Evolutionary conservation across 1,140 invertebrate species (phyloP), one percentile per base, ranked within the genome.

Genomic region (Pectinophora gossypiella): DNA sequence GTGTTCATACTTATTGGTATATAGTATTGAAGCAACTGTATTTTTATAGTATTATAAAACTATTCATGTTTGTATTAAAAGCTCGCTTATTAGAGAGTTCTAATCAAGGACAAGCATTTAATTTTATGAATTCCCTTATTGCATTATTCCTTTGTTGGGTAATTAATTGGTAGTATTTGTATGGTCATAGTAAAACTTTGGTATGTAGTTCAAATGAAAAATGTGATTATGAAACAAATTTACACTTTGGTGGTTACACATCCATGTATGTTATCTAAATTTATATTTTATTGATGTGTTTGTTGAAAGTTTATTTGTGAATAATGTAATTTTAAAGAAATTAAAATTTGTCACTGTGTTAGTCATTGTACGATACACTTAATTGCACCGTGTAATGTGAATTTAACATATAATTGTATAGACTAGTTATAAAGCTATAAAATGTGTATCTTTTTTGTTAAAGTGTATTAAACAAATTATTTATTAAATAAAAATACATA

Each of bases 121-220:
- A 40, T 40, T 36, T 51, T 51, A 44, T 47, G 13, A 40, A 47
- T 47, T 56, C 43, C 43, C 15, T 51, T 46, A 47, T 48, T 44
- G 45, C 36, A 48, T 48, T 54, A 54, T 54, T 49, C 47, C 47
- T 35, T 48, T 54, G 38, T 38, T 50, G n/a, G n/a, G n/a, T n/a
- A n/a, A n/a, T n/a, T n/a, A n/a, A n/a, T n/a, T n/a, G n/a, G n/a
- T n/a, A n/a, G n/a, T n/a, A n/a, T n/a, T n/a, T n/a, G n/a, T n/a
- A n/a, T n/a, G n/a, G n/a, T n/a, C n/a, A n/a, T n/a, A n/a, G n/a
- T n/a, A n/a, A n/a, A n/a, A n/a, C n/a, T n/a, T n/a, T n/a, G n/a
- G n/a, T n/a, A n/a, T n/a, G n/a, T n/a, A n/a, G n/a, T n/a, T n/a
- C n/a, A n/a, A n/a, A n/a, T n/a, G n/a, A n/a, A n/a, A n/a, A n/a